These are phyloP conservation scores for Limnodromus scolopaceus DNA, from an alignment of 2,797 vertebrate species.

Conservation along the genomic window DNA sequence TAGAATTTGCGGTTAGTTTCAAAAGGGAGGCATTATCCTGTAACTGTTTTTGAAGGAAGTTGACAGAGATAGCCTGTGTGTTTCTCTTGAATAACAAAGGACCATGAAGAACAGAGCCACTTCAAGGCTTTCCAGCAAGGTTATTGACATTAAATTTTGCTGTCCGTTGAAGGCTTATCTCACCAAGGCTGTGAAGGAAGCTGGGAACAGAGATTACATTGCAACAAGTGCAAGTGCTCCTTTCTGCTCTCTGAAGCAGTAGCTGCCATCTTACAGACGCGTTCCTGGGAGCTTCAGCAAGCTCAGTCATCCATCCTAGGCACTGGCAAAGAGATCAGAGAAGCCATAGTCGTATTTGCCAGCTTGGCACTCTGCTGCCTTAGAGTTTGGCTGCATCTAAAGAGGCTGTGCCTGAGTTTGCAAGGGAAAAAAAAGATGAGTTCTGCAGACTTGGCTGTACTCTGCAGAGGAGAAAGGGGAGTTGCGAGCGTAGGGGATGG, in stretches of 20 bases:
- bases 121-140: neutral
- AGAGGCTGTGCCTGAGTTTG: neutral
- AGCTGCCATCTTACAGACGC: neutral
- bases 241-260: neutral
- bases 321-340: neutral
- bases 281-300: neutral
- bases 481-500: neutral
- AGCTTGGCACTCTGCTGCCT: neutral
- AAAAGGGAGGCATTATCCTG: neutral
- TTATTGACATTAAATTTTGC: neutral
- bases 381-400: neutral
- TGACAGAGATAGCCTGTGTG: neutral
- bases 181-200: neutral
- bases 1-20: neutral
- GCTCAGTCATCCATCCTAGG: neutral
- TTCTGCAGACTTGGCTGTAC: neutral
- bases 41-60: neutral
- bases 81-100: neutral
- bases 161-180: neutral
- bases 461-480: neutral
- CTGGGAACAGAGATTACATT: neutral
- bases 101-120: neutral
- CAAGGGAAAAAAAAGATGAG: neutral
- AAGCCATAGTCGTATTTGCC: neutral
- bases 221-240: neutral